Evolutionary conservation across 2,797 vertebrate genomes (phyloP).

Genomic region (Nyctibius grandis): DNA sequence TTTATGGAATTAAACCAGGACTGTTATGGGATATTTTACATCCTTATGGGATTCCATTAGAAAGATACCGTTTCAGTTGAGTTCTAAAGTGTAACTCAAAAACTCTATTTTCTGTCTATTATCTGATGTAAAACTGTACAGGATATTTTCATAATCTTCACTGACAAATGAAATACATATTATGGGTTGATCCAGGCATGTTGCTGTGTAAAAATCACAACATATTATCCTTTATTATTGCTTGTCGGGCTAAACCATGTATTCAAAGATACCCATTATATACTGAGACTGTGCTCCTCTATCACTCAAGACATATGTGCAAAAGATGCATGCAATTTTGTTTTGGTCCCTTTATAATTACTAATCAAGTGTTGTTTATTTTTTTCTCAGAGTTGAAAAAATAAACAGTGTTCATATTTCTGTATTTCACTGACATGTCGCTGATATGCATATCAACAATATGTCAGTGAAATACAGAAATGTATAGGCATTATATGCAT

Average conservation of each 20-base stretch:
- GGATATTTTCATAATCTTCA: background rate
- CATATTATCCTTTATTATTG: background rate
- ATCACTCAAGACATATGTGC: background rate
- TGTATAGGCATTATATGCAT: no score
- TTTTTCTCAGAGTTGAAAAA: background rate
- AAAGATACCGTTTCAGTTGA: background rate
- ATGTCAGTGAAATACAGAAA: no score
- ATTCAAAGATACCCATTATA: background rate
- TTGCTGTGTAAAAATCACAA: background rate
- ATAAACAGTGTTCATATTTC: background rate
- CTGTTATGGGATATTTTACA: background rate
- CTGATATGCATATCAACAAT: background rate
- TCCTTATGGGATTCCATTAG: background rate
- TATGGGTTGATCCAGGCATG: background rate
- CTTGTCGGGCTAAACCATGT: background rate
- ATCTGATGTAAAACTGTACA: background rate
- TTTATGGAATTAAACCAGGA: background rate
- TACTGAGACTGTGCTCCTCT: background rate
- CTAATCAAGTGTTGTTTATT: background rate
- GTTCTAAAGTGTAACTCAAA: background rate
- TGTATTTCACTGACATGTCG: background rate
- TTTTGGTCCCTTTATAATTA: background rate
- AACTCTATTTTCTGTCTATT: background rate
- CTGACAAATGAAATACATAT: background rate
- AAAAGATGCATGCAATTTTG: background rate